phyloP scores from a whole-genome alignment of 2,888 invertebrate genomes.

The Nowickia ferox region DNA sequence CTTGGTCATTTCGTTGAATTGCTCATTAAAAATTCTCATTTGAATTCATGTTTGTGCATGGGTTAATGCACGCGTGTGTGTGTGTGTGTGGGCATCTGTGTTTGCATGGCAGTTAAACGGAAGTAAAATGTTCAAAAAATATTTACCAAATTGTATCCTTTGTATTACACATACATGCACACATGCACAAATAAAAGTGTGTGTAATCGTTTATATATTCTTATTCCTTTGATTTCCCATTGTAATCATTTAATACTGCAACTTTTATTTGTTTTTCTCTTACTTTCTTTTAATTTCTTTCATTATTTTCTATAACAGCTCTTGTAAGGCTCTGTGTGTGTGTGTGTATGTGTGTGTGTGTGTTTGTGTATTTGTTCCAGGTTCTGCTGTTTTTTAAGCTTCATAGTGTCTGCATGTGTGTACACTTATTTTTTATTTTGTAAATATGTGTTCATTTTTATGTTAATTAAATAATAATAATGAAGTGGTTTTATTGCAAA shows the following conservation, averaged over 20 bases:
- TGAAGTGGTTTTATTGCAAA: slow-evolving; percentile 65
- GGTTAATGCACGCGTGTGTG: no score
- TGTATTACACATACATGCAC: not conserved
- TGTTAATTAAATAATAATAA: slow-evolving; percentile 71
- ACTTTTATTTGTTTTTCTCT: slow-evolving; percentile 12
- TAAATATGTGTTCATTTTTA: slow-evolving; percentile 41
- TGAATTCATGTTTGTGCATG: not conserved
- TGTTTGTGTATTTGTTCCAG: not conserved
- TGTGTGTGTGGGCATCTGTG: not conserved
- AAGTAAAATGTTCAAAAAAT: slow-evolving; percentile 29
- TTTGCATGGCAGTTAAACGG: not conserved
- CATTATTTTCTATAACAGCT: slow-evolving; percentile 11
- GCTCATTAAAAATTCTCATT: slow-evolving; percentile 34
- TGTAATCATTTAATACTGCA: slow-evolving; percentile 38
- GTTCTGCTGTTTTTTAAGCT: not conserved
- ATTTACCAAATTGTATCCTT: slow-evolving; percentile 34
- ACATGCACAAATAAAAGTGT: not conserved
- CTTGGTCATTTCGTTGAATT: not conserved
- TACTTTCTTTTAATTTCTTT: slow-evolving; percentile 1
- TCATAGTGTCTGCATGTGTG: not conserved
- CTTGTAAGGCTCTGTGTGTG: not conserved
- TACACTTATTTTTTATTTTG: not conserved
- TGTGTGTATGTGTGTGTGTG: not conserved
- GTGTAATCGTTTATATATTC: not conserved
- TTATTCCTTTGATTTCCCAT: slow-evolving; percentile 24